Conservation (phyloP, 2,888 invertebrate genomes). For the Drosophila anomalata region DNA sequence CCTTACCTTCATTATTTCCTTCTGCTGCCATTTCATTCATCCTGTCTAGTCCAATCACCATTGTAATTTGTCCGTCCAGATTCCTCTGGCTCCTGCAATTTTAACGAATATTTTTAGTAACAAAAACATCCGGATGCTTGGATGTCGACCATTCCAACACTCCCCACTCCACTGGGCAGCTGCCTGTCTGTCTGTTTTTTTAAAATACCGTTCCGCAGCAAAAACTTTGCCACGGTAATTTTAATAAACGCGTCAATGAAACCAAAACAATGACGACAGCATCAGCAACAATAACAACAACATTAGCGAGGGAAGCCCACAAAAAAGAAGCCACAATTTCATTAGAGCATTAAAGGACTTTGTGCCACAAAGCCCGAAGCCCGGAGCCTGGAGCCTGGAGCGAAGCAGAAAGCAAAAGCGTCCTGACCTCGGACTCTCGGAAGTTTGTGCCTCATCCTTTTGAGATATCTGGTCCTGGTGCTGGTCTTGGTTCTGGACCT, state of each 20-base stretch:
- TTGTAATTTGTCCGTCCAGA: constrained; percentile 23
- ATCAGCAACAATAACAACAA: constrained; percentile 38
- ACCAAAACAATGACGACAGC: constrained; percentile 74
- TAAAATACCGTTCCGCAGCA: constrained; percentile 44
- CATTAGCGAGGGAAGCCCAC: constrained; percentile 47
- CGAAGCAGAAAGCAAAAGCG: constrained; percentile 43
- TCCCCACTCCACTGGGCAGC: background rate
- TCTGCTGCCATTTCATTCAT: background rate
- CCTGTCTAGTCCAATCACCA: constrained; percentile 23
- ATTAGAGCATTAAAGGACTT: constrained; percentile 79
- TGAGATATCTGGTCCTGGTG: constrained; percentile 11
- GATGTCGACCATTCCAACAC: background rate
- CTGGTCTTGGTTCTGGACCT: constrained; percentile 13
- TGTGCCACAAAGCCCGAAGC: constrained; percentile 66
- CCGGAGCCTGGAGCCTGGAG: background rate
- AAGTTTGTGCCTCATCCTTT: constrained; percentile 19
- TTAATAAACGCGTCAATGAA: constrained; percentile 78
- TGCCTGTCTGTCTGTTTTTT: constrained; percentile 42
- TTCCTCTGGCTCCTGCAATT: constrained; percentile 1
- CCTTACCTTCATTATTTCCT: constrained; percentile 4
- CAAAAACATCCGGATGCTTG: constrained; percentile 8
- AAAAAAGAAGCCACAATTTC: constrained; percentile 78
- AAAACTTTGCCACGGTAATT: constrained; percentile 70
- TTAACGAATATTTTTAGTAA: constrained; percentile 12
- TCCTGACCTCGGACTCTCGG: constrained; percentile 29